Evolutionary conservation across 2,113 vertebrate species (phyloP).

Genomic region (Chloropsis cyanopogon): DNA sequence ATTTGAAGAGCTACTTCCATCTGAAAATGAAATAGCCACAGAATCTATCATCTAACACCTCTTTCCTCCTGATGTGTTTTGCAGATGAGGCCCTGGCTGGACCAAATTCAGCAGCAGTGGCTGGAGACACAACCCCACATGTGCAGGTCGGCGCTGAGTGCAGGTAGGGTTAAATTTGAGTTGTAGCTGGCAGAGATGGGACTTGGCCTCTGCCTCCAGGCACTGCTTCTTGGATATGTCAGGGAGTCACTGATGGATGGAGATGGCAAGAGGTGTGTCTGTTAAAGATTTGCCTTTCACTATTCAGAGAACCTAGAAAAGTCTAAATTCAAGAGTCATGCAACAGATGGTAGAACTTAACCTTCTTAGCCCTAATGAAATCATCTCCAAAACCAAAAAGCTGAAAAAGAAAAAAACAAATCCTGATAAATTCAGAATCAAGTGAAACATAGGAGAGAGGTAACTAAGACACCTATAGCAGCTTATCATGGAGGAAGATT

Average conservation of each 20-base stretch:
- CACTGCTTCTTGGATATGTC: not conserved
- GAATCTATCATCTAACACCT: not conserved
- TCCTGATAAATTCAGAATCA: not conserved
- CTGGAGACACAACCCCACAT: not conserved
- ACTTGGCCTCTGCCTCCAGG: not conserved
- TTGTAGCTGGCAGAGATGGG: not conserved
- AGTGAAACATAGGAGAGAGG: not conserved
- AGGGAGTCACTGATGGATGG: not conserved
- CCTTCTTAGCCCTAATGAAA: not conserved
- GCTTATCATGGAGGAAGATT: constrained; percentile 60
- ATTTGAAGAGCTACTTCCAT: not conserved
- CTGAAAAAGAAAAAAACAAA: not conserved
- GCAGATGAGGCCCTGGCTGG: not conserved
- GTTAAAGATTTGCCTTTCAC: not conserved
- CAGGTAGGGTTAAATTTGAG: not conserved
- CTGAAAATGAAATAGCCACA: not conserved
- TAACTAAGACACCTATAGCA: constrained; percentile 13
- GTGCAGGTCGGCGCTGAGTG: not conserved
- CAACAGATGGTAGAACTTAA: not conserved
- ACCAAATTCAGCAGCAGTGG: not conserved
- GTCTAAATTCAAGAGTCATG: not conserved
- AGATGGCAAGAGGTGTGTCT: not conserved
- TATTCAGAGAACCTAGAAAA: not conserved
- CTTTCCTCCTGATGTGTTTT: constrained; percentile 19
- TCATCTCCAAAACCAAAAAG: not conserved